Evolutionary conservation across 2,888 invertebrate species (phyloP), one percentile per base, ranked within the genome.

Genomic region (Chirona hameri): DNA sequence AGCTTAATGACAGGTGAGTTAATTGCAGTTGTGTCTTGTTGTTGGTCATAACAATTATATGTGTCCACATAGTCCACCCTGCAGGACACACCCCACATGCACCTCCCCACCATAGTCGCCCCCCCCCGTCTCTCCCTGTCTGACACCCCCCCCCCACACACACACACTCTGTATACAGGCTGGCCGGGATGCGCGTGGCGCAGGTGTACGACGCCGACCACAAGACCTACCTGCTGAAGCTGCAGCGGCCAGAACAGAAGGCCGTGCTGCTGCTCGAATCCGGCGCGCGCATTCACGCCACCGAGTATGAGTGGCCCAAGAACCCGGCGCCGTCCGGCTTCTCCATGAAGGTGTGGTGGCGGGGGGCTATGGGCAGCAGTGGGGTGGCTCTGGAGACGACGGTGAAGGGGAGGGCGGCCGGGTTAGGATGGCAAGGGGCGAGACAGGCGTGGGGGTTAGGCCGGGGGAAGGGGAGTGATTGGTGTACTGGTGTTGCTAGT

Each of bases 281-380:
- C 0, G 99, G 98, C 0, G 94, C 92, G 86, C 90, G 98, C 83
- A 93, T 99, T 84, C 99, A 99, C 87, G 93, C 93, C 10, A 99
- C 99, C 21, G 93, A 92, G 69, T 99, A 96, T 89, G 98, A 99
- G 87, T 99, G 99, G 99, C 98, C 99, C 0, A 99, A 99, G 89
- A 97, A 97, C 91, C 91, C 88, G 48, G 89, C 87, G 82, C 90
- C 88, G 82, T 90, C 89, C 18, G 84, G 84, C 15, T 99, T 99
- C 88, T 95, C 96, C 84, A 99, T 99, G 99, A 99, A 99, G 91
- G 94, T 94, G 88, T 83, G 83, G 29, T 24, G 81, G 52, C 85
- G 48, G 48, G n/a, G n/a, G n/a, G n/a, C n/a, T n/a, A n/a, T n/a
- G n/a, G n/a, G n/a, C n/a, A n/a, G n/a, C n/a, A n/a, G n/a, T n/a